Percentiles rank a stretch among this genome's conserved stretches.
Evolutionary conservation across 2,113 vertebrate species (phyloP).

Genomic region (Eretmochelys imbricata): DNA sequence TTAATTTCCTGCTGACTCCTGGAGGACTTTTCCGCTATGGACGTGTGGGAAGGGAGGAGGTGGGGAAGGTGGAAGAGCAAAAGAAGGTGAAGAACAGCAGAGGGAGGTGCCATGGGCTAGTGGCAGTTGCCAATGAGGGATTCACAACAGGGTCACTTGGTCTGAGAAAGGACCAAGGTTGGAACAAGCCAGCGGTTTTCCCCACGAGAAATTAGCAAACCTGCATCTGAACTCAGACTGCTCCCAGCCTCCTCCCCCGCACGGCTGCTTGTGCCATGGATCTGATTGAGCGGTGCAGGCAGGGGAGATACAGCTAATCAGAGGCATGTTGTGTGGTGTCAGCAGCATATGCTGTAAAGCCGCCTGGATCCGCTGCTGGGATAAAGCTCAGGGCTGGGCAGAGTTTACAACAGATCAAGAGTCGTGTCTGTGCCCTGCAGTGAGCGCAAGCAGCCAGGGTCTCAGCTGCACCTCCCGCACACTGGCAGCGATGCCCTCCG

Average conservation of each 20-base stretch:
- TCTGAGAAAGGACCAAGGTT: background rate
- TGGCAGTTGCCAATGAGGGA: background rate
- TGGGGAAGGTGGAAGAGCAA: background rate
- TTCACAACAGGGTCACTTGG: accelerated
- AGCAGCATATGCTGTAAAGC: background rate
- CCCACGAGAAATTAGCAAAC: background rate
- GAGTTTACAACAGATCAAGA: background rate
- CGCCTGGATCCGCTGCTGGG: background rate
- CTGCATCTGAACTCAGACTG: background rate
- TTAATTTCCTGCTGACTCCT: background rate
- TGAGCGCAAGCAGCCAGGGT: background rate
- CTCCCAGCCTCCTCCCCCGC: background rate
- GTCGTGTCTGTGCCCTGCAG: background rate
- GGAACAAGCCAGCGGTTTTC: accelerated
- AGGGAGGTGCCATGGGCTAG: background rate
- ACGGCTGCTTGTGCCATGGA: background rate
- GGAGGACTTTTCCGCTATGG: background rate
- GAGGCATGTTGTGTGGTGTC: background rate
- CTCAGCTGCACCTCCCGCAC: accelerated
- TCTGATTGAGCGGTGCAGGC: background rate
- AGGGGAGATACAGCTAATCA: background rate
- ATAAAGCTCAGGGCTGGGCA: background rate
- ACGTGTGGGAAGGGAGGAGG: background rate
- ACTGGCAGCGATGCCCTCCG: background rate
- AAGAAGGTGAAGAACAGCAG: background rate